Evolutionary conservation across 2,113 vertebrate genomes (phyloP).

Genomic region (Orthonyx spaldingii): DNA sequence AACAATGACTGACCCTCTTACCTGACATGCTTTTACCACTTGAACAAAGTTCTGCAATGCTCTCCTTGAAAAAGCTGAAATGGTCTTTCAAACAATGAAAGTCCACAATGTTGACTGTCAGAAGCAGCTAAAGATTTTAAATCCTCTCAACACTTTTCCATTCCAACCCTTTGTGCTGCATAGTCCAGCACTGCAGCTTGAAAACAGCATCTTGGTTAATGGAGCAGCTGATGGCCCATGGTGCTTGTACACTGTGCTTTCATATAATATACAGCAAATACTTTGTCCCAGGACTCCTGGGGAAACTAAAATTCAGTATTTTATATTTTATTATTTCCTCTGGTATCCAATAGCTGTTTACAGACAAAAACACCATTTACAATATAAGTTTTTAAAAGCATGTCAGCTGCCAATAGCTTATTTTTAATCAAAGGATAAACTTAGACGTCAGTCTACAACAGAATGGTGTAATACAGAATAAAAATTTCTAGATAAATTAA

Average conservation of each 20-base stretch:
- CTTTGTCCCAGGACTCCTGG: not conserved
- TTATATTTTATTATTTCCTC: not conserved
- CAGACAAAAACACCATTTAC: not conserved
- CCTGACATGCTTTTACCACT: not conserved
- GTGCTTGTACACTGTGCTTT: fast-evolving
- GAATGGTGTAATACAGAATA: not conserved
- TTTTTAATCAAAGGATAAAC: not conserved
- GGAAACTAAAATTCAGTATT: not conserved
- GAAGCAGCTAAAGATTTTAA: not conserved
- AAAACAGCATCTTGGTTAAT: not conserved
- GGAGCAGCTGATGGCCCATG: not conserved
- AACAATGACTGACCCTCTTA: not conserved
- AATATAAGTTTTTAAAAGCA: not conserved
- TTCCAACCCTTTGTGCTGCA: not conserved
- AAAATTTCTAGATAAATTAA: not conserved
- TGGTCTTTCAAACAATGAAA: not conserved
- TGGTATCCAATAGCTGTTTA: not conserved
- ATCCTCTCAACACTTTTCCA: not conserved
- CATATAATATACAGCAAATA: not conserved
- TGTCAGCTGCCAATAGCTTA: not conserved
- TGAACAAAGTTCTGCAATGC: not conserved
- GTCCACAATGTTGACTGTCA: not conserved
- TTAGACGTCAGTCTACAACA: not conserved
- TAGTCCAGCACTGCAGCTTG: not conserved
- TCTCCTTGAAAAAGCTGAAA: not conserved